These are phyloP conservation scores for Myotis davidii DNA, from an alignment of 2,113 vertebrate genomes.

Conservation along the genomic window DNA sequence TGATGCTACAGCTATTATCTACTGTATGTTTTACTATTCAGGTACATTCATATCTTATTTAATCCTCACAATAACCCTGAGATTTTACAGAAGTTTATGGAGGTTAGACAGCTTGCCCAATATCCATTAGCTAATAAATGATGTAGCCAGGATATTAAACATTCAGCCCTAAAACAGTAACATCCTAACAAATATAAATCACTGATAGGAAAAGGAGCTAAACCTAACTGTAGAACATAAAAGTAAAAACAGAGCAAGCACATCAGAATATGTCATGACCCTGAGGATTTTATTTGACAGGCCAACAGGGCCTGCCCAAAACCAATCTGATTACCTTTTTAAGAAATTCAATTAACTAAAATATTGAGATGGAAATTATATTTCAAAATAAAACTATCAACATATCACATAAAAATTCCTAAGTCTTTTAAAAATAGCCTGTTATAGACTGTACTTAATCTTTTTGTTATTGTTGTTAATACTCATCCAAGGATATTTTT, in stretches of 20 bases:
- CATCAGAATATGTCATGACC: background rate
- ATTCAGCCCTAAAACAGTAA: conserved; percentile 8
- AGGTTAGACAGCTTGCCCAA: background rate
- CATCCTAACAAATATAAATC: background rate
- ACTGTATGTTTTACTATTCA: background rate
- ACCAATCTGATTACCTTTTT: conserved; percentile 21
- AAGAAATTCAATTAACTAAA: conserved; percentile 35
- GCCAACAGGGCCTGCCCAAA: background rate
- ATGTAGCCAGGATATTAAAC: background rate
- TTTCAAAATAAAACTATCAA: conserved; percentile 41
- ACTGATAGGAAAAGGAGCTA: background rate
- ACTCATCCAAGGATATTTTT: no score
- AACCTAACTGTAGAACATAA: conserved; percentile 7
- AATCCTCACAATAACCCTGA: background rate
- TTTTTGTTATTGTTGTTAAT: background rate
- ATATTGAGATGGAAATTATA: conserved; percentile 17
- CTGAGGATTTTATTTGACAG: background rate
- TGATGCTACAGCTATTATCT: background rate
- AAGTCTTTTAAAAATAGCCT: background rate
- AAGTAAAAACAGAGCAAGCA: conserved; percentile 9
- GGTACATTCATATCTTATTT: background rate
- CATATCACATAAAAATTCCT: background rate
- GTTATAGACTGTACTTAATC: background rate
- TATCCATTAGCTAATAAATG: background rate
- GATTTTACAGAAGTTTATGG: background rate